Evolutionary conservation across 2,113 vertebrate species (phyloP).

Genomic region (Protobothrops flavoviridis): DNA sequence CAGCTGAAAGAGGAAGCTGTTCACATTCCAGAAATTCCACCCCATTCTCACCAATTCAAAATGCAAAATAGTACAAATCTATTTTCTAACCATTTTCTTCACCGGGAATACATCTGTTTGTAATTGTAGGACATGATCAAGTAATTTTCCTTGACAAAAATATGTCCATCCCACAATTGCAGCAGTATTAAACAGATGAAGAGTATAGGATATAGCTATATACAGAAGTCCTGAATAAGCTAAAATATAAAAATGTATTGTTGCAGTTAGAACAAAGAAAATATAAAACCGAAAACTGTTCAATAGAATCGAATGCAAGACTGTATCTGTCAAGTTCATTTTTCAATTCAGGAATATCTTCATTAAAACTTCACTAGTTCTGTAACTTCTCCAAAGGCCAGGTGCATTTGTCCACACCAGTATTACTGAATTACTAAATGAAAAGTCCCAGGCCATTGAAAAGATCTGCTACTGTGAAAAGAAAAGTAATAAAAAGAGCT

Average conservation of each 20-base stretch:
- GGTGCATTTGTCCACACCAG: not conserved
- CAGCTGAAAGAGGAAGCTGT: not conserved
- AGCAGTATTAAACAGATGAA: not conserved
- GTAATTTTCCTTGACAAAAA: not conserved
- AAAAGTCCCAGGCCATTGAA: not conserved
- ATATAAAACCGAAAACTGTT: not conserved
- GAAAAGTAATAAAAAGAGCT: conserved; percentile 12
- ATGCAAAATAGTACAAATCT: not conserved
- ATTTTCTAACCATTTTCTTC: not conserved
- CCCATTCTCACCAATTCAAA: not conserved
- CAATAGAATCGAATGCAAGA: no score
- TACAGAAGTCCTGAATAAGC: not conserved
- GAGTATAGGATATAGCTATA: not conserved
- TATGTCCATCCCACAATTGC: not conserved
- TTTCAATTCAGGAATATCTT: not conserved
- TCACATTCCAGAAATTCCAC: not conserved
- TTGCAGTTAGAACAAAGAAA: not conserved
- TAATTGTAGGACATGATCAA: not conserved
- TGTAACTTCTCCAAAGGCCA: not conserved
- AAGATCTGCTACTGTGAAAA: not conserved
- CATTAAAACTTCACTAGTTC: not conserved
- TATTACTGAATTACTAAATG: not conserved
- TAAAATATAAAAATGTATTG: not conserved
- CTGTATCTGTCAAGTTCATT: not conserved
- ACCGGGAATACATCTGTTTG: not conserved